Percentiles rank a stretch among this genome's conserved stretches.
Evolutionary conservation across 2,888 invertebrate species (phyloP).

Genomic region (Myathropa florea): DNA sequence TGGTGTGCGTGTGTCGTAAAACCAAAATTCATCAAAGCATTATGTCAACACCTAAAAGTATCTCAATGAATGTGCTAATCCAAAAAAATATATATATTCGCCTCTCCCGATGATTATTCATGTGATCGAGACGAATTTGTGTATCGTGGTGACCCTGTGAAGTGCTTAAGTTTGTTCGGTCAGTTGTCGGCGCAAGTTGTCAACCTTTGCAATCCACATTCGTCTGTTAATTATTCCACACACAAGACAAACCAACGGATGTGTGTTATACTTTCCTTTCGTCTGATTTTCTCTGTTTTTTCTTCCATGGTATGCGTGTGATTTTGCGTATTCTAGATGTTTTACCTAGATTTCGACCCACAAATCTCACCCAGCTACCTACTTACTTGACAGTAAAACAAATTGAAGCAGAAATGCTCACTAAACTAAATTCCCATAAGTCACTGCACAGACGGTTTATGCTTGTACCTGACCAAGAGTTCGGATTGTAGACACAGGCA

Average conservation of each 20-base stretch:
- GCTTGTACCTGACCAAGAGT: neutral
- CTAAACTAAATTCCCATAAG: constrained; percentile 33
- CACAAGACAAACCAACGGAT: neutral
- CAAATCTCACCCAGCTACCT: constrained; percentile 48
- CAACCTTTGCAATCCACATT: neutral
- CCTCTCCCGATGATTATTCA: neutral
- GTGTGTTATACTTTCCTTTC: neutral
- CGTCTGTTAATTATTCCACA: neutral
- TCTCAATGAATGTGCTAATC: neutral
- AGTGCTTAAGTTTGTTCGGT: neutral
- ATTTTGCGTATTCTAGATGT: neutral
- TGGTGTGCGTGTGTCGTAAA: neutral
- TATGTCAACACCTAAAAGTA: constrained; percentile 3
- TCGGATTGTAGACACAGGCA: neutral
- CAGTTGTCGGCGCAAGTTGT: neutral
- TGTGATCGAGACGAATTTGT: neutral
- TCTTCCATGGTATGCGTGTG: neutral
- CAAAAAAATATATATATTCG: neutral
- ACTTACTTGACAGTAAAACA: constrained; percentile 31
- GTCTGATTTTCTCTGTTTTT: neutral
- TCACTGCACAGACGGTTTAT: neutral
- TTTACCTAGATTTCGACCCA: neutral
- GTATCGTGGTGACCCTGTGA: neutral
- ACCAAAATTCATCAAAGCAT: neutral
- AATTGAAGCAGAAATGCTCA: neutral